Percentiles rank a stretch among this genome's conserved stretches.
Evolutionary conservation across 2,888 invertebrate genomes (phyloP).

Genomic region (Agrochola circellaris): DNA sequence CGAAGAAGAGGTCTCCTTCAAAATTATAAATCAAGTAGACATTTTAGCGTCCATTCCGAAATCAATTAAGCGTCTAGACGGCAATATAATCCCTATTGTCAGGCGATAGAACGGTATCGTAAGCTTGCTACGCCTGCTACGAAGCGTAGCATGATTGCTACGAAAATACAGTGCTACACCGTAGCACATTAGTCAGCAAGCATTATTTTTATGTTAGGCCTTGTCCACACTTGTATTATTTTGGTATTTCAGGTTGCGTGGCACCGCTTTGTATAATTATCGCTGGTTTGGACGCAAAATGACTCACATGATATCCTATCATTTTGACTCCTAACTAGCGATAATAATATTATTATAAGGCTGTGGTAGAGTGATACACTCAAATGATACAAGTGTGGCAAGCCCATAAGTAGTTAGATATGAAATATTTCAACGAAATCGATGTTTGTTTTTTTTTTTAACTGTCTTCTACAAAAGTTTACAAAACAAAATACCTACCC

Average conservation of each 20-base stretch:
- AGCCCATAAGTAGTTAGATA: neutral
- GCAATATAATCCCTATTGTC: slow-evolving; percentile 11
- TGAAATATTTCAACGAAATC: neutral
- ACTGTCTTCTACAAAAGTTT: neutral
- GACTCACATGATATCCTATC: no score
- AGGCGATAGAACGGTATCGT: slow-evolving; percentile 19
- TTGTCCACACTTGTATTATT: neutral
- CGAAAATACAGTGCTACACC: slow-evolving; percentile 32
- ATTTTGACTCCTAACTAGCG: neutral
- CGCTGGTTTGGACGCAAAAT: neutral
- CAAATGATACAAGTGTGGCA: neutral
- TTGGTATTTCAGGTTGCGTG: neutral
- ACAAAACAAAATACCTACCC: neutral
- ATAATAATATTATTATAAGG: neutral
- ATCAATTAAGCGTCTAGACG: slow-evolving; percentile 39
- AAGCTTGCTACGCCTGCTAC: slow-evolving; percentile 58
- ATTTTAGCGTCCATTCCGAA: neutral
- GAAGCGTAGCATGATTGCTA: slow-evolving; percentile 44
- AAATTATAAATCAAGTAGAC: neutral
- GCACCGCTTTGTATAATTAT: neutral
- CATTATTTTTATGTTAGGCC: neutral
- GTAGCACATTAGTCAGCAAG: neutral
- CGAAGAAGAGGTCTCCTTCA: neutral
- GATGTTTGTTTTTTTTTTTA: neutral
- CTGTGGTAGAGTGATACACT: neutral